Conservation (phyloP, 2,797 vertebrate genomes). For the Petrocephalus sullivani region DNA sequence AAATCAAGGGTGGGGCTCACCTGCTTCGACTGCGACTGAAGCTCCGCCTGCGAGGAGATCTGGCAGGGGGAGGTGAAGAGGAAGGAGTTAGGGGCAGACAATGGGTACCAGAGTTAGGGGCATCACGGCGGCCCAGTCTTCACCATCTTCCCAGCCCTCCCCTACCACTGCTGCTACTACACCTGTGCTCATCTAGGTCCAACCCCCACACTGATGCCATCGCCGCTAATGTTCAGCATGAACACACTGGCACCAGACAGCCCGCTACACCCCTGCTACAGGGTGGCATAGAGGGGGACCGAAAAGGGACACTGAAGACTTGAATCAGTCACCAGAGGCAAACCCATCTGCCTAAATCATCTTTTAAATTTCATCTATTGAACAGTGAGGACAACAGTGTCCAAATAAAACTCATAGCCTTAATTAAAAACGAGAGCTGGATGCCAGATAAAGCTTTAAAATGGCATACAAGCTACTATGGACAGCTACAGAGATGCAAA, state of each 20-base stretch:
- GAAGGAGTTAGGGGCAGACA: constrained; percentile 28
- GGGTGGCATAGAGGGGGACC: constrained; percentile 15
- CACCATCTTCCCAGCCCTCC: constrained; percentile 25
- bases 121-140: background rate
- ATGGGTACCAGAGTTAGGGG: background rate
- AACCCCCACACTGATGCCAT: background rate
- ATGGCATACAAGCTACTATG: background rate
- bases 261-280: constrained; percentile 37
- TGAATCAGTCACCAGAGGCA: background rate
- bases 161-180: constrained; percentile 27
- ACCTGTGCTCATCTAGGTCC: constrained; percentile 6
- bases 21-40: constrained; percentile 96
- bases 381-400: background rate
- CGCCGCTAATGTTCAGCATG: background rate
- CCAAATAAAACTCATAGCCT: background rate
- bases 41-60: constrained; percentile 96
- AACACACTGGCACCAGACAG: background rate
- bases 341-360: background rate
- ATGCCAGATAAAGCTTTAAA: background rate
- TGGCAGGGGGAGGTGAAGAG: constrained; percentile 52
- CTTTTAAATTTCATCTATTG: background rate
- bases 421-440: background rate
- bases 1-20: constrained; percentile 49
- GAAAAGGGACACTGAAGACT: constrained; percentile 31
- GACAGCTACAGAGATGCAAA: background rate